Conservation (phyloP, 2,797 vertebrate genomes). For the Choloepus didactylus region DNA sequence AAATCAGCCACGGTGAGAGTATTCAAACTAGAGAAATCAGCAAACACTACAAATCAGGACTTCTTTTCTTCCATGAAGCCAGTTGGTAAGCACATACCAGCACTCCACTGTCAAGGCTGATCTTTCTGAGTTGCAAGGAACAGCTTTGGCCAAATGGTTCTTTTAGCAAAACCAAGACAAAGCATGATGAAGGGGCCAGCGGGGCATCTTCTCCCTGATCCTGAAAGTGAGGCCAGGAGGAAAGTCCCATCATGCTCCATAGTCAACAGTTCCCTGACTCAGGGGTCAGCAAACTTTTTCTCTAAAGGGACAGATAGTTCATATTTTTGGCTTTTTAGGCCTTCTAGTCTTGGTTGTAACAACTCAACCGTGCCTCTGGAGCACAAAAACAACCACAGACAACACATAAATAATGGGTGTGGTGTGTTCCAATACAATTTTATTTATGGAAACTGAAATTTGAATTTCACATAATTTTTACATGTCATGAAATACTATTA, state of each 20-base stretch:
- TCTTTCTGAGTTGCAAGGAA: not conserved
- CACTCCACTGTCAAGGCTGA: not conserved
- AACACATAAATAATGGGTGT: not conserved
- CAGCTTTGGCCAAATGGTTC: not conserved
- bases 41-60: not conserved
- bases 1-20: not conserved
- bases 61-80: not conserved
- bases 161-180: not conserved
- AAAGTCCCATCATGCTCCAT: not conserved
- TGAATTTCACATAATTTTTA: constrained; percentile 26
- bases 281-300: not conserved
- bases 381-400: not conserved
- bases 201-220: not conserved
- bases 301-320: not conserved
- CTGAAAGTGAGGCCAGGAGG: not conserved
- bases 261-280: too few species aligned
- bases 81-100: not conserved
- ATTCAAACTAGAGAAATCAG: not conserved
- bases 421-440: not conserved
- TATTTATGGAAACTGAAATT: not conserved
- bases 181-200: not conserved
- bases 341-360: not conserved
- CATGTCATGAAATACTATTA: not conserved
- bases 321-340: not conserved
- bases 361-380: not conserved